Percentiles rank a stretch among this genome's conserved stretches.
Evolutionary conservation across 1,140 invertebrate species (phyloP).

Genomic region (Leptestheria dahalacensis): DNA sequence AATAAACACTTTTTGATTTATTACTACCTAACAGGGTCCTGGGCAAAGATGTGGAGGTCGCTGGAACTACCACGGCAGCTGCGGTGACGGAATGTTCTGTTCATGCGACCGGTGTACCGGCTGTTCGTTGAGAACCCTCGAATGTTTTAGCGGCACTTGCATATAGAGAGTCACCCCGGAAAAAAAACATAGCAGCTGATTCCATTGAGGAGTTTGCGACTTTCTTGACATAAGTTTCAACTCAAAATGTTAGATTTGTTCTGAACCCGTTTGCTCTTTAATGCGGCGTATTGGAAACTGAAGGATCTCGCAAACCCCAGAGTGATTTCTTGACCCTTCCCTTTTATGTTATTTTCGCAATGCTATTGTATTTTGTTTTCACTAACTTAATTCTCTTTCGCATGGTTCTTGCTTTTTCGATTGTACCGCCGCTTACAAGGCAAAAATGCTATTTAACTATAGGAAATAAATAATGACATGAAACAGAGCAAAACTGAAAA

Average conservation of each 20-base stretch:
- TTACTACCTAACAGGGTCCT: constrained; percentile 1
- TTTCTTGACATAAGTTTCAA: too few relatives aligned
- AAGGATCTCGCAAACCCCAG: background rate
- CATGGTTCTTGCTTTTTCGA: too few relatives aligned
- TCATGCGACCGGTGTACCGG: constrained; percentile 33
- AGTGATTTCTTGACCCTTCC: background rate
- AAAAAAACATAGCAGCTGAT: too few relatives aligned
- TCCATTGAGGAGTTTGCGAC: too few relatives aligned
- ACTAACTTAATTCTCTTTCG: too few relatives aligned
- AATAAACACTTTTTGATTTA: too few relatives aligned
- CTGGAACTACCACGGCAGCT: constrained; percentile 20
- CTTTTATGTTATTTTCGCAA: background rate
- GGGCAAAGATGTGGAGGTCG: constrained; percentile 13
- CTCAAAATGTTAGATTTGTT: too few relatives aligned
- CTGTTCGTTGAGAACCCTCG: constrained; percentile 30
- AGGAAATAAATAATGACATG: too few relatives aligned
- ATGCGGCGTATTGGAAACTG: background rate
- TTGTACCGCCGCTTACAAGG: too few relatives aligned
- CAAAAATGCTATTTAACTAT: too few relatives aligned
- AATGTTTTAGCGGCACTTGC: constrained; percentile 26
- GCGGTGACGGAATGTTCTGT: constrained; percentile 37
- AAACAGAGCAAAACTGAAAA: too few relatives aligned
- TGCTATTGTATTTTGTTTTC: background rate
- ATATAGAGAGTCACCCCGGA: background rate
- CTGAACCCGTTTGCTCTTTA: too few relatives aligned